Percentiles rank a stretch among this genome's conserved stretches.
Evolutionary conservation across 2,797 vertebrate genomes (phyloP).

Genomic region (Kryptopterus vitreolus): DNA sequence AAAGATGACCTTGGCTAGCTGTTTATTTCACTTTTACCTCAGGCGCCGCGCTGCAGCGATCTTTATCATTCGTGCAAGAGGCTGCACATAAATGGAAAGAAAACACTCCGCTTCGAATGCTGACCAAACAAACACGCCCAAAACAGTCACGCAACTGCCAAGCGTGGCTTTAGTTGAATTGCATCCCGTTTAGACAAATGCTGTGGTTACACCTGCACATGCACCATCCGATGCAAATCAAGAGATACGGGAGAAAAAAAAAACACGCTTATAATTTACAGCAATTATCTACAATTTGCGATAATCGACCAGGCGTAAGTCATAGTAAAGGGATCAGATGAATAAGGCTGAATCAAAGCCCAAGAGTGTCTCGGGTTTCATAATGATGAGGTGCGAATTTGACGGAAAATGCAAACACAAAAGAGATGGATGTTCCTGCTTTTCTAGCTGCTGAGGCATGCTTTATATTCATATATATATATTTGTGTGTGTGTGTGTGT

Average conservation of each 20-base stretch:
- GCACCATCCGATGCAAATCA: not conserved
- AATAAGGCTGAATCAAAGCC: not conserved
- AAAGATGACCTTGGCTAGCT: not conserved
- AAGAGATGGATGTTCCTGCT: not conserved
- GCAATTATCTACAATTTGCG: not conserved
- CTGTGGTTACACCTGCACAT: not conserved
- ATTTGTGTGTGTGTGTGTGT: no score
- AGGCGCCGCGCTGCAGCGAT: not conserved
- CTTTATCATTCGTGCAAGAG: not conserved
- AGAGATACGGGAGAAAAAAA: not conserved
- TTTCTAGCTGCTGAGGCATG: not conserved
- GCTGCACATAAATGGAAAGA: not conserved
- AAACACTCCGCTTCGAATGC: not conserved
- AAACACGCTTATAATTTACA: not conserved
- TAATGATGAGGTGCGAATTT: not conserved
- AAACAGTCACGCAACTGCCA: not conserved
- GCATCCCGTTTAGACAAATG: not conserved
- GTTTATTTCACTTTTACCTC: not conserved
- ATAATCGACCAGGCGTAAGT: not conserved
- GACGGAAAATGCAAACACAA: not conserved
- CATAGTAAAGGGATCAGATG: not conserved
- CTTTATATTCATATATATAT: no score
- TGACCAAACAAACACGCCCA: constrained; percentile 38
- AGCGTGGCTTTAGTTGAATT: not conserved
- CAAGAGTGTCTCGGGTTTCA: not conserved